A percentile compares a stretch with the other conserved stretches of the same genome.
Conservation (phyloP, 2,888 invertebrate genomes). For the Catocala fraxini region DNA sequence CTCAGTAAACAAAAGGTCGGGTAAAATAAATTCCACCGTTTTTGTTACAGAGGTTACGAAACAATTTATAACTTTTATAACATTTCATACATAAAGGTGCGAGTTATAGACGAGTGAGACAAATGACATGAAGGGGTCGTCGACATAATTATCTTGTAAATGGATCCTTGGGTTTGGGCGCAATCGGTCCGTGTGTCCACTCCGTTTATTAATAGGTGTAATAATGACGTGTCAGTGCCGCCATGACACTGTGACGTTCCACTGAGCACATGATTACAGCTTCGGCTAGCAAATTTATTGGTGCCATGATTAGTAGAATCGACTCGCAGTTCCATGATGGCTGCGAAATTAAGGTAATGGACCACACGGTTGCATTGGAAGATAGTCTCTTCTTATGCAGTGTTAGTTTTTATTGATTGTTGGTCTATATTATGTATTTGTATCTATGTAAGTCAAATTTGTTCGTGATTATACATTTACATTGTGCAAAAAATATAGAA, state of each 20-base stretch:
- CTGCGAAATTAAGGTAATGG: no score
- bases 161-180: slow-evolving; percentile 45
- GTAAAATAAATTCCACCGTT: slow-evolving; percentile 41
- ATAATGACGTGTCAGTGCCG: slow-evolving; percentile 28
- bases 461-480: no score
- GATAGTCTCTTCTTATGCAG: no score
- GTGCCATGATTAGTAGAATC: not conserved
- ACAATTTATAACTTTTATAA: slow-evolving; percentile 51
- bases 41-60: slow-evolving; percentile 33
- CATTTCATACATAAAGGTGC: slow-evolving; percentile 22
- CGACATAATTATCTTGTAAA: slow-evolving; percentile 52
- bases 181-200: slow-evolving; percentile 13
- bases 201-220: slow-evolving; percentile 42
- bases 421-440: no score
- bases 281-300: not conserved
- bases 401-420: no score
- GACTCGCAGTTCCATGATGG: not conserved
- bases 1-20: slow-evolving; percentile 40
- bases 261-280: slow-evolving; percentile 6
- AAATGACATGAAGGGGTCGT: slow-evolving; percentile 33
- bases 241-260: not conserved
- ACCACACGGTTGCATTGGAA: no score
- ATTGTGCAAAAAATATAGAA: no score
- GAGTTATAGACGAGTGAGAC: slow-evolving; percentile 25
- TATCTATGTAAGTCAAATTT: no score